These are phyloP conservation scores for Pogonocherus hispidulus DNA, from an alignment of 2,888 invertebrate species.

Conservation along the genomic window DNA sequence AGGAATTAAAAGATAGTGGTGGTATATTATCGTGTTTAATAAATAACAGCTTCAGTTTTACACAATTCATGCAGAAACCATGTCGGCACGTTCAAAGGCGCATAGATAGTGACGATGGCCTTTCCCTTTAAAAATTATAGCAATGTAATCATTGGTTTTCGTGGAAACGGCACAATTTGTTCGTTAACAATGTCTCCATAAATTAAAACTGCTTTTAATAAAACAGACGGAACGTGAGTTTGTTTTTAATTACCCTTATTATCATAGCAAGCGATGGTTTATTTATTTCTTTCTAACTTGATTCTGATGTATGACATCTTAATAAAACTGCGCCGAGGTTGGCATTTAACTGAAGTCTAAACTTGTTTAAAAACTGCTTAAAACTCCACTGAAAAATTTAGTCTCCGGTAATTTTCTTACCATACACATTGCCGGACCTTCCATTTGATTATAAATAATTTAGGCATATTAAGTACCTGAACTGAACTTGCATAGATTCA, in stretches of 20 bases:
- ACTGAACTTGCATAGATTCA: too few species aligned
- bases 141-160: constrained; percentile 14
- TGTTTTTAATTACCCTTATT: constrained; percentile 1
- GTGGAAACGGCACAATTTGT: constrained; percentile 30
- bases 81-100: constrained; percentile 50
- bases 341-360: too few species aligned
- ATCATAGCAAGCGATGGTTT: not conserved
- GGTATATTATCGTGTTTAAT: constrained; percentile 50
- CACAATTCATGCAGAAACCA: constrained; percentile 53
- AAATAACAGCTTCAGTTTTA: constrained; percentile 48
- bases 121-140: constrained; percentile 16
- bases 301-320: not conserved
- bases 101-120: constrained; percentile 26
- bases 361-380: too few species aligned
- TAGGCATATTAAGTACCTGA: too few species aligned
- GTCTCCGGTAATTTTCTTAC: too few species aligned
- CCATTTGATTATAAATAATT: too few species aligned
- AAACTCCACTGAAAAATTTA: too few species aligned
- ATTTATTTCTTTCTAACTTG: not conserved
- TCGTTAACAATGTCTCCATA: constrained; percentile 8
- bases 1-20: constrained; percentile 55
- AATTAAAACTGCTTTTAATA: constrained; percentile 22
- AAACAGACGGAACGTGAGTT: constrained; percentile 17
- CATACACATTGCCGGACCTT: too few species aligned
- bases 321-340: too few species aligned